phyloP scores from a whole-genome alignment of 2,797 vertebrate genomes.

The Chloroceryle inda region DNA sequence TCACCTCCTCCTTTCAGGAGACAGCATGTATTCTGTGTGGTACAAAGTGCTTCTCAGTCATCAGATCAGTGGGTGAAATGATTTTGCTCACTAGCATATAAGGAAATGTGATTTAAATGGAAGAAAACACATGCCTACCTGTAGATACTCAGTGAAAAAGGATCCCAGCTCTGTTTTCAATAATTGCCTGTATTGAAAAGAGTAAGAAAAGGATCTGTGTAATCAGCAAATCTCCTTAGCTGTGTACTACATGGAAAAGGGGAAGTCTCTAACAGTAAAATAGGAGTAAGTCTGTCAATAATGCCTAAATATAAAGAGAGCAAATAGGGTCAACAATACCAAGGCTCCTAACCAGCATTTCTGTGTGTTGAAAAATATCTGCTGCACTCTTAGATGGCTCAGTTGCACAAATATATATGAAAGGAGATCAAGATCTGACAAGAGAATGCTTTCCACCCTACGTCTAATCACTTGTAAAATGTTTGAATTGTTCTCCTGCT shows the following conservation, averaged over 20 bases:
- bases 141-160: conserved; percentile 97
- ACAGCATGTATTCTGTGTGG: not conserved
- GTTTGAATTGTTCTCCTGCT: not conserved
- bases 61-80: not conserved
- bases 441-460: not conserved
- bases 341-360: not conserved
- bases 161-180: conserved; percentile 97
- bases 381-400: not conserved
- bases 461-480: not conserved
- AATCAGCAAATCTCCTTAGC: not conserved
- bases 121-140: conserved; percentile 83
- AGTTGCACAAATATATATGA: not conserved
- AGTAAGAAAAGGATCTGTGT: not conserved
- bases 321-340: not conserved
- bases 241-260: not conserved
- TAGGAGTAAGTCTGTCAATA: not conserved
- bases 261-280: not conserved
- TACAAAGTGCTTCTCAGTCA: not conserved
- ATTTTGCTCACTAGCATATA: not conserved
- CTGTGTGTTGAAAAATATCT: not conserved
- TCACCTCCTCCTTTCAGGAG: not conserved
- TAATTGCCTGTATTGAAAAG: conserved; percentile 85
- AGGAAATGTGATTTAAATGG: not conserved
- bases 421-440: not conserved
- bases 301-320: not conserved